phyloP scores from a whole-genome alignment of 2,113 vertebrate genomes.

The Aptenodytes patagonicus region DNA sequence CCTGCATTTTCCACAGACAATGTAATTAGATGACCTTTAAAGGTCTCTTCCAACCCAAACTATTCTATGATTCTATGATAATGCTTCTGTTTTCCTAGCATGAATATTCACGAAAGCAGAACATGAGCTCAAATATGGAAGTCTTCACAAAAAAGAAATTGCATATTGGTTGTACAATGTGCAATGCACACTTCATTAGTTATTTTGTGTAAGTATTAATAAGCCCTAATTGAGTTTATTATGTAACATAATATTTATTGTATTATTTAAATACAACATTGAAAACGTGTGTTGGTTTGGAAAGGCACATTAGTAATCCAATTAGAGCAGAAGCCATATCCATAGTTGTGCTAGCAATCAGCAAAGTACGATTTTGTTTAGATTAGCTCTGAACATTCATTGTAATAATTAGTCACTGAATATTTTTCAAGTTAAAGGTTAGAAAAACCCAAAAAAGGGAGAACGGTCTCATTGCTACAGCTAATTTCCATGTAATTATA shows the following conservation, averaged over 20 bases:
- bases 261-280: neutral
- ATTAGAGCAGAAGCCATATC: neutral
- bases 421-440: conserved; percentile 18
- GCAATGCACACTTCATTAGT: neutral
- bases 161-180: neutral
- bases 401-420: neutral
- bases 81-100: neutral
- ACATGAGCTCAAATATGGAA: neutral
- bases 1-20: neutral
- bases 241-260: neutral
- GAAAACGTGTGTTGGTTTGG: neutral
- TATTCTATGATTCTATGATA: neutral
- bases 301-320: conserved; percentile 41
- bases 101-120: neutral
- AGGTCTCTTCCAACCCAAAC: neutral
- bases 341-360: neutral
- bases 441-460: neutral
- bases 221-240: neutral
- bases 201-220: neutral
- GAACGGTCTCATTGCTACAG: neutral
- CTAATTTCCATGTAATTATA: neutral
- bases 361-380: neutral
- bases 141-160: neutral
- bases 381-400: neutral
- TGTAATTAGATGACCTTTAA: neutral